These are phyloP conservation scores for Scartelaos histophorus DNA, from an alignment of 2,113 vertebrate species.

Conservation along the genomic window DNA sequence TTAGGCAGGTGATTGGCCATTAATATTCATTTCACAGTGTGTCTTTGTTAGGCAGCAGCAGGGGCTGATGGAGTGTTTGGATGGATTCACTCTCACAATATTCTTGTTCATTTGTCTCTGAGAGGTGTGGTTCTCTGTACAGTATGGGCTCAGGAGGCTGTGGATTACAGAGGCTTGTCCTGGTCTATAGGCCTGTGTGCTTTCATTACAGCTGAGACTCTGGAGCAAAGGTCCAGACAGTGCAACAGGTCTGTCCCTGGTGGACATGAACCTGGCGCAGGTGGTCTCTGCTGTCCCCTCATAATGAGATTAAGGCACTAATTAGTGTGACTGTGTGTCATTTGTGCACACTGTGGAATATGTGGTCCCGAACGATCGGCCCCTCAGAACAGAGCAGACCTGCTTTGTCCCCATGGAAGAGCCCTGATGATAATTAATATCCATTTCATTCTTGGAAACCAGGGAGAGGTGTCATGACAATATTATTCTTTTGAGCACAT, in stretches of 20 bases:
- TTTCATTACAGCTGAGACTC: conserved; percentile 60
- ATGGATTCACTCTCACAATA: conserved; percentile 62
- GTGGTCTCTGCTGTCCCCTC: conserved; percentile 66
- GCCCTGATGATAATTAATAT: conserved; percentile 63
- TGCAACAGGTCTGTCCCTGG: conserved; percentile 62
- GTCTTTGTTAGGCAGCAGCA: conserved; percentile 70
- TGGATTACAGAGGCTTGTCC: not conserved
- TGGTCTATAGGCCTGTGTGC: conserved; percentile 29
- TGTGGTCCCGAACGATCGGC: conserved; percentile 44
- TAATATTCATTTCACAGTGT: conserved; percentile 77
- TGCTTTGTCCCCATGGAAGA: conserved; percentile 52
- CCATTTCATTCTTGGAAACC: conserved; percentile 17
- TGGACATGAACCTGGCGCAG: conserved; percentile 54
- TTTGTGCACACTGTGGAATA: conserved; percentile 38
- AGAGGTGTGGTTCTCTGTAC: conserved; percentile 21
- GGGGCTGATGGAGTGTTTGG: conserved; percentile 62
- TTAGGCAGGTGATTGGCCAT: conserved; percentile 73
- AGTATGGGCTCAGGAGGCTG: conserved; percentile 4
- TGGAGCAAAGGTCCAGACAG: conserved; percentile 52
- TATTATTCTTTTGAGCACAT: conserved; percentile 26
- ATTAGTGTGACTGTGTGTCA: conserved; percentile 68
- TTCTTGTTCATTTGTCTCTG: conserved; percentile 47
- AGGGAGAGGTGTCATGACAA: conserved; percentile 28
- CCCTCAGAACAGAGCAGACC: conserved; percentile 45
- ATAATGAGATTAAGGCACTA: conserved; percentile 79